Percentiles rank a stretch among this genome's conserved stretches.
Conservation (phyloP, 2,888 invertebrate genomes). For the Gnatocerus cornutus region DNA sequence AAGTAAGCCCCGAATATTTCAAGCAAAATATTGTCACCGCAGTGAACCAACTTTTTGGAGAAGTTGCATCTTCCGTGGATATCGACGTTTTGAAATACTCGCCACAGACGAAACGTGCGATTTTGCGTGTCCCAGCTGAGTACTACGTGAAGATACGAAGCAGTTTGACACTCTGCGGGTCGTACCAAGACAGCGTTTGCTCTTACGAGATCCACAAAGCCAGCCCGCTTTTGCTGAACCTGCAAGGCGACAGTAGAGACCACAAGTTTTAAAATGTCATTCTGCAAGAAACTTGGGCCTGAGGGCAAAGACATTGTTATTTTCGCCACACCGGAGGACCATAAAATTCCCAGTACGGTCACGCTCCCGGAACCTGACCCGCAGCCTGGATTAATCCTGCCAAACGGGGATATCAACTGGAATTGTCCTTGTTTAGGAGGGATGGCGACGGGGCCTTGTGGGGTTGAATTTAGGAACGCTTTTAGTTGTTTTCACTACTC, state of each 20-base stretch:
- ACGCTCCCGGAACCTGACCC: constrained; percentile 82
- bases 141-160: constrained; percentile 75
- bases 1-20: constrained; percentile 73
- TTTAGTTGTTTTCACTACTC: constrained; percentile 97
- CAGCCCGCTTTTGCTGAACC: constrained; percentile 69
- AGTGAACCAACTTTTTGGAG: constrained; percentile 75
- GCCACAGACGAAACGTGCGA: constrained; percentile 69
- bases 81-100: constrained; percentile 77
- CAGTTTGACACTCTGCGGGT: constrained; percentile 73
- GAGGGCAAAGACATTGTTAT: constrained; percentile 88
- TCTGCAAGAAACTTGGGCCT: constrained; percentile 71
- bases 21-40: constrained; percentile 75
- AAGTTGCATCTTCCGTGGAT: constrained; percentile 72
- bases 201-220: constrained; percentile 74
- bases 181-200: constrained; percentile 72
- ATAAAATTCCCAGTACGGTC: constrained; percentile 81
- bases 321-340: constrained; percentile 87
- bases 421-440: constrained; percentile 97
- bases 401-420: constrained; percentile 96
- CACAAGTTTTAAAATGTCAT: constrained; percentile 69
- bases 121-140: constrained; percentile 74
- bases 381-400: constrained; percentile 85
- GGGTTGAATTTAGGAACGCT: constrained; percentile 92
- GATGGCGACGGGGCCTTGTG: constrained; percentile 98
- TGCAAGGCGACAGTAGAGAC: constrained; percentile 68